phyloP scores from a whole-genome alignment of 1,140 invertebrate species.

The Tetramorium alpestre region DNA sequence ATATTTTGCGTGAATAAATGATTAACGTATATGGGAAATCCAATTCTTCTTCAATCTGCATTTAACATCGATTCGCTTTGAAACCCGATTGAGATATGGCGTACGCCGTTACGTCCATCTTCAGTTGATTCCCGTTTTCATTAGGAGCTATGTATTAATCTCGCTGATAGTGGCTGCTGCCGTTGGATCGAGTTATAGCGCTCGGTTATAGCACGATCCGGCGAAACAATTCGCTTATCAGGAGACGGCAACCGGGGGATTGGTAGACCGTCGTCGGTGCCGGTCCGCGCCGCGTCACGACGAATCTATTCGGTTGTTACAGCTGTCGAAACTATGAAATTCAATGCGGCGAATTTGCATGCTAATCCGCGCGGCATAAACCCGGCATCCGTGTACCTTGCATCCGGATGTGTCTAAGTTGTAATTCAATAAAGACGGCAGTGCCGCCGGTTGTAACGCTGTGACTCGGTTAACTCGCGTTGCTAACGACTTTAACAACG shows the following conservation, averaged over 20 bases:
- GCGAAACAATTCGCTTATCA: constrained; percentile 73
- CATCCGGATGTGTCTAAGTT: constrained; percentile 78
- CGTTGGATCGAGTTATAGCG: constrained; percentile 44
- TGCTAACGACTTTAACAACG: constrained; percentile 77
- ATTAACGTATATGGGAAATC: constrained; percentile 52
- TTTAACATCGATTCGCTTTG: constrained; percentile 39
- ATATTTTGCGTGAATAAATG: constrained; percentile 59
- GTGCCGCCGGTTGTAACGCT: constrained; percentile 72
- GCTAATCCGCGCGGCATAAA: constrained; percentile 76
- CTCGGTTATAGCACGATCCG: constrained; percentile 49
- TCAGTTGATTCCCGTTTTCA: constrained; percentile 61
- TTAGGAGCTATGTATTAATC: constrained; percentile 57
- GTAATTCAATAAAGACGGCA: constrained; percentile 79
- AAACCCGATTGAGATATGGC: background rate
- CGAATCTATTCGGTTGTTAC: constrained; percentile 78
- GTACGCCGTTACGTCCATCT: constrained; percentile 37
- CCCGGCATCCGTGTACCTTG: constrained; percentile 62
- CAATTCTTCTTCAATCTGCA: constrained; percentile 55
- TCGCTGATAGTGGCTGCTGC: constrained; percentile 30
- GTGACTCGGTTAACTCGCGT: constrained; percentile 76
- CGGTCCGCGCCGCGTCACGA: constrained; percentile 66
- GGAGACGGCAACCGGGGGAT: constrained; percentile 26
- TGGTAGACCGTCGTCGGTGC: constrained; percentile 40
- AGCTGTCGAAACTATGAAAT: constrained; percentile 83
- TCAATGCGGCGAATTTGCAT: constrained; percentile 81